Conservation (phyloP, 2,888 invertebrate genomes). For the Campoplex capitator region DNA sequence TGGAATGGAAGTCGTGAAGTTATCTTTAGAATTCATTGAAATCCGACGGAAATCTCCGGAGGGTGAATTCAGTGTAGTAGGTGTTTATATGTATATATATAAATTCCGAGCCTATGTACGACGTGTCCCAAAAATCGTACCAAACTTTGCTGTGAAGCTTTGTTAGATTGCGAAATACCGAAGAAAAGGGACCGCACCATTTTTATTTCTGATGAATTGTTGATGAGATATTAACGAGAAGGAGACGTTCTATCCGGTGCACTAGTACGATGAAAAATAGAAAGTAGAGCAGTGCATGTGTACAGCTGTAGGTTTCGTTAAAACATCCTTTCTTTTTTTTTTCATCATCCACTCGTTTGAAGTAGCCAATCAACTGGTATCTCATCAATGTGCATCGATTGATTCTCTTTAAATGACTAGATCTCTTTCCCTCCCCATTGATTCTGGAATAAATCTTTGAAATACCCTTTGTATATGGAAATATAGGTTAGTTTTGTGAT, state of each 20-base stretch:
- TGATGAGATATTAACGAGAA: not conserved
- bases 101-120: not conserved
- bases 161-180: not conserved
- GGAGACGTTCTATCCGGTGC: not conserved
- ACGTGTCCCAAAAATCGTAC: conserved; percentile 7
- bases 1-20: conserved; percentile 74
- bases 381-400: not conserved
- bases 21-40: conserved; percentile 81
- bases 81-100: conserved; percentile 23
- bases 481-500: conserved; percentile 53
- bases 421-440: not conserved
- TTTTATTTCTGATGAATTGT: not conserved
- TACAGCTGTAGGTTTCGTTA: not conserved
- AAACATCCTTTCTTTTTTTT: no score
- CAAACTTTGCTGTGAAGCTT: not conserved
- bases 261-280: not conserved
- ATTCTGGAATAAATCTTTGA: not conserved
- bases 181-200: not conserved
- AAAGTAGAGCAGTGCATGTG: not conserved
- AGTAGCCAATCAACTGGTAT: not conserved
- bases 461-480: conserved; percentile 33
- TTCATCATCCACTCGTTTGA: no score
- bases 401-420: not conserved
- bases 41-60: conserved; percentile 73
- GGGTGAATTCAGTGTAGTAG: conserved; percentile 49